Conservation (phyloP, 2,797 vertebrate genomes). For the Enoplosus armatus region DNA sequence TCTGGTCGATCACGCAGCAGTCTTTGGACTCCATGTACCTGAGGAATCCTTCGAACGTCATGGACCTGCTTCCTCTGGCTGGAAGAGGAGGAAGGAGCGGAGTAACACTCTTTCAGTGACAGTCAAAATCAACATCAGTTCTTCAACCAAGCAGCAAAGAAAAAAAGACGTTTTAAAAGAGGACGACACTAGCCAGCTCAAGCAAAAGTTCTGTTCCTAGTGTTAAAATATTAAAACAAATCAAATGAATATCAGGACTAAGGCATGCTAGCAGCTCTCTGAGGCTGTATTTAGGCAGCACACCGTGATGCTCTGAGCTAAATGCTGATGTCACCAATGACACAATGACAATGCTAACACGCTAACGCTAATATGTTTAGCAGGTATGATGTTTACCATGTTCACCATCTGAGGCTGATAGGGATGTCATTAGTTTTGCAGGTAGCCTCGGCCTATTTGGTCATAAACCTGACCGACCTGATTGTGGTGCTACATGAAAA, state of each 20-base stretch:
- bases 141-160: not conserved
- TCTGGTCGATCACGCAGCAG: slow-evolving; percentile 82
- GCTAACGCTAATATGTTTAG: not conserved
- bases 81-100: slow-evolving; percentile 55
- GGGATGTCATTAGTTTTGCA: not conserved
- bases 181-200: not conserved
- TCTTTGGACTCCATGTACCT: slow-evolving; percentile 89
- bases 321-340: not conserved
- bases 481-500: not conserved
- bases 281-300: not conserved
- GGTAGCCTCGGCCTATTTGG: too few relatives aligned
- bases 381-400: not conserved
- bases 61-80: slow-evolving; percentile 81
- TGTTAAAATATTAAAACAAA: not conserved
- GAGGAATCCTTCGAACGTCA: slow-evolving; percentile 91
- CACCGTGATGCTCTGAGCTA: not conserved
- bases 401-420: not conserved
- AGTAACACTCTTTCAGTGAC: slow-evolving; percentile 3
- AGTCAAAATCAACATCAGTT: not conserved
- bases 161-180: not conserved
- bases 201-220: not conserved
- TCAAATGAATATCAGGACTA: not conserved
- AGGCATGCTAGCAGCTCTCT: not conserved
- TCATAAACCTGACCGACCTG: too few relatives aligned
- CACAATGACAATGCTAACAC: not conserved